Percentiles rank a stretch among this genome's conserved stretches.
phyloP scores from a whole-genome alignment of 2,113 vertebrate genomes.

The Laticauda laticaudata region DNA sequence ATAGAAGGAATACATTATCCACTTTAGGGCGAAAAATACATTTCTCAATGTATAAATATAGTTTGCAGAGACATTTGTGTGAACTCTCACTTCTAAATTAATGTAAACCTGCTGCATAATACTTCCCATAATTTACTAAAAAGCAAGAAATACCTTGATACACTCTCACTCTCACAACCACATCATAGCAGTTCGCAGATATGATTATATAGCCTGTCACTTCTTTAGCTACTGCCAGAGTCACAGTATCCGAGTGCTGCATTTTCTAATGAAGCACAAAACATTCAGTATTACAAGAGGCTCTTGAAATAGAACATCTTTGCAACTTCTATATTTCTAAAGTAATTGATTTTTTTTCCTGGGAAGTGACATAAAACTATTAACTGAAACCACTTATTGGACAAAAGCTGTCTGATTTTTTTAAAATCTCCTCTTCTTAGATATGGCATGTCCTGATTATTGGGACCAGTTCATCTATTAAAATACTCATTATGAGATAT shows the following conservation, averaged over 20 bases:
- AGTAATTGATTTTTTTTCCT: neutral
- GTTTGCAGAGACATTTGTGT: constrained; percentile 35
- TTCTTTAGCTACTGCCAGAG: neutral
- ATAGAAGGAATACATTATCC: constrained; percentile 11
- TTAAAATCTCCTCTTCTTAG: neutral
- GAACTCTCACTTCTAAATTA: constrained; percentile 39
- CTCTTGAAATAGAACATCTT: neutral
- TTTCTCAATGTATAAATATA: constrained; percentile 5
- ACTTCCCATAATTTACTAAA: neutral
- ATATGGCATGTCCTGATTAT: neutral
- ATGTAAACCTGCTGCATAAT: constrained; percentile 25
- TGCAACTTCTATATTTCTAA: neutral
- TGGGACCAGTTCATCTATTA: neutral
- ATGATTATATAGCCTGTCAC: neutral
- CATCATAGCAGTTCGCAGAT: neutral
- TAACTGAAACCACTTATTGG: neutral
- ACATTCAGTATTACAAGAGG: neutral
- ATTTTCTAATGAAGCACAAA: neutral
- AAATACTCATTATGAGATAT: neutral
- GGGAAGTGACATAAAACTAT: neutral
- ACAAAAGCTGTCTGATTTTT: neutral
- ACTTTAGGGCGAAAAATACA: neutral
- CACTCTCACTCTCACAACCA: neutral
- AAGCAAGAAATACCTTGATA: neutral
- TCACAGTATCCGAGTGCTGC: neutral